A percentile compares a stretch with the other conserved stretches of the same genome.
Evolutionary conservation across 2,888 invertebrate genomes (phyloP).

Genomic region (Drosophila borborema): DNA sequence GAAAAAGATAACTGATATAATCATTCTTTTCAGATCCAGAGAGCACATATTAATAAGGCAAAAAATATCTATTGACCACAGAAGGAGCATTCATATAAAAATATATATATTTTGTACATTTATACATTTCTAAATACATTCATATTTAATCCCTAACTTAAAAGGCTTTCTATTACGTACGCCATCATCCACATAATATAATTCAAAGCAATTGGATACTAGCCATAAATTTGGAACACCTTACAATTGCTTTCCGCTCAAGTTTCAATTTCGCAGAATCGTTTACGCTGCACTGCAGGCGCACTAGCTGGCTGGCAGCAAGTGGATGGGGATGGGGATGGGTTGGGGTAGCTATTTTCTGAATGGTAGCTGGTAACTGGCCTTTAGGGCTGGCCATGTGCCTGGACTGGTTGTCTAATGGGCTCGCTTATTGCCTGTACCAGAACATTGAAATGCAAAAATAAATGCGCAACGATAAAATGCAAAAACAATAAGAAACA

Average conservation of each 20-base stretch:
- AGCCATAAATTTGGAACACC: neutral
- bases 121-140: no score
- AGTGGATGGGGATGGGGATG: neutral
- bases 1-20: no score
- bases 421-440: constrained; percentile 45
- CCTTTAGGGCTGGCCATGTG: neutral
- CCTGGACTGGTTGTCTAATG: constrained; percentile 39
- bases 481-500: constrained; percentile 75
- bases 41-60: no score
- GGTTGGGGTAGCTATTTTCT: neutral
- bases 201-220: neutral
- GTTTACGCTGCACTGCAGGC: constrained; percentile 6
- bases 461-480: constrained; percentile 80
- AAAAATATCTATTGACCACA: no score
- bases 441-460: constrained; percentile 77
- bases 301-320: neutral
- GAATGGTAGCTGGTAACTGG: neutral
- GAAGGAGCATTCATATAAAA: no score
- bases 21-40: no score
- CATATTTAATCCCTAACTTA: neutral
- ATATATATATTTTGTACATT: neutral
- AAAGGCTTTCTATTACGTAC: neutral
- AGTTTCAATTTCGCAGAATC: constrained; percentile 12
- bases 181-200: neutral
- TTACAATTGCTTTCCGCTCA: constrained; percentile 1